Conservation (phyloP, 2,888 invertebrate genomes). For the Oligia latruncula region DNA sequence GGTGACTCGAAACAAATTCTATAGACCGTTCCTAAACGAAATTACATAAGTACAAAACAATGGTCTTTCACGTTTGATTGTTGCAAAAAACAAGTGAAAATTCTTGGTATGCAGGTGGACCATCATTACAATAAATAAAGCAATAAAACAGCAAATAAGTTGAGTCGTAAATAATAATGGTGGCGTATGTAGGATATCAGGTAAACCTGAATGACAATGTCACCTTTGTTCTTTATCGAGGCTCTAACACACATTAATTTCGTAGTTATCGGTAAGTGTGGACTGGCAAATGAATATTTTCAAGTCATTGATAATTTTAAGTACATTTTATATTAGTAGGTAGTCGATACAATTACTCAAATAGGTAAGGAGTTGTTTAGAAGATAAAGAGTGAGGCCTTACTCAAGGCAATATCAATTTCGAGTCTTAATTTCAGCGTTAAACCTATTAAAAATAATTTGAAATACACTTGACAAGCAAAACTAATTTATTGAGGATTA, state of each 20-base stretch:
- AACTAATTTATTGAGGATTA: slow-evolving; percentile 31
- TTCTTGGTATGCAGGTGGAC: slow-evolving; percentile 12
- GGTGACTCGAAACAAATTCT: slow-evolving; percentile 7
- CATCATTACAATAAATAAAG: slow-evolving; percentile 36
- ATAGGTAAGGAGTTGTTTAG: slow-evolving; percentile 8
- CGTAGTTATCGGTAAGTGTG: slow-evolving; percentile 48
- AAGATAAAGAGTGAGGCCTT: slow-evolving; percentile 49
- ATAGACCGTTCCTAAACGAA: slow-evolving; percentile 10
- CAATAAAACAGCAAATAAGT: slow-evolving; percentile 39
- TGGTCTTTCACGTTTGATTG: slow-evolving; percentile 15
- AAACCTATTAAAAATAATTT: slow-evolving; percentile 39
- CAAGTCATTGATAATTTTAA: slow-evolving; percentile 53
- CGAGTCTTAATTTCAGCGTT: slow-evolving; percentile 35
- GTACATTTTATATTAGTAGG: slow-evolving; percentile 19
- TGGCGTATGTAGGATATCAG: slow-evolving; percentile 42
- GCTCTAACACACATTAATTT: slow-evolving; percentile 53
- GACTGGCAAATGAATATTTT: slow-evolving; percentile 43
- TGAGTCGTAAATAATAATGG: slow-evolving; percentile 44
- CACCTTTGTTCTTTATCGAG: slow-evolving; percentile 72
- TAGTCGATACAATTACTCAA: slow-evolving; percentile 17
- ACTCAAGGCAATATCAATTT: slow-evolving; percentile 57
- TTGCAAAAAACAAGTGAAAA: slow-evolving; percentile 23
- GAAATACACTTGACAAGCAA: slow-evolving; percentile 34
- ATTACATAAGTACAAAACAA: slow-evolving; percentile 6
- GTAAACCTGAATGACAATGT: slow-evolving; percentile 70